Evolutionary conservation across 2,113 vertebrate species (phyloP), one percentile per base, ranked within the genome.

Genomic region (Dunckerocampus dactyliophorus): DNA sequence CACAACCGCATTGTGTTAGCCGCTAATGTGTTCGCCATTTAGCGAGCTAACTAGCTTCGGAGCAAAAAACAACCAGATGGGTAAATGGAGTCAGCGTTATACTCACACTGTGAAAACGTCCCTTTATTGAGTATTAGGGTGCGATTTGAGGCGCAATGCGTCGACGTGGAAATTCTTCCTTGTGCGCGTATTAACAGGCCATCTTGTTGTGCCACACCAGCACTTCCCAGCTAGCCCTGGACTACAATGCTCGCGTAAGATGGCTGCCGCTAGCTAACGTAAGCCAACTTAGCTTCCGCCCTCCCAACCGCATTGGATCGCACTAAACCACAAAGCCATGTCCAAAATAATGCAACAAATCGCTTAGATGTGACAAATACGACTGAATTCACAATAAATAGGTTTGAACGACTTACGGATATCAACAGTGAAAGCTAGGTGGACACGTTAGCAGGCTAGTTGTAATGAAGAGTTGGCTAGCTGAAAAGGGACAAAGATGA

Each of bases 11-110:
- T 83, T 79, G 83, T 82, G 85, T 86, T 89, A 89, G 88, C 88
- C 21, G 88, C 88, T 89, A 89, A 78, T 82, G 69, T 65, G 80
- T 74, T 80, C 70, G 59, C 74, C 55, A 67, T 85, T 79, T 89
- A 89, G 89, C 89, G 67, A 42, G 90, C 90, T 91, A 91, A 90
- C 87, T 88, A 90, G 89, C 89, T 78, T 71, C 64, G 34, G 69
- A 76, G 83, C 78, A 75, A 85, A 78, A 77, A 72, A 64, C 77
- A 61, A 58, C 15, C 7, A 9, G 51, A 37, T 58, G 0, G 1
- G 4, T 1, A 3, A 4, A 47, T 12, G 16, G 43, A 48, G 15
- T 20, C 4, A 4, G 2, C 4, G n/a, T 4, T 28, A 65, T 61
- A 71, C 63, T 75, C 59, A 70, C 68, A 43, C 12, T 8, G 17